Evolutionary conservation across 1,140 invertebrate genomes (phyloP), one percentile per base, ranked within the genome.

Genomic region (Gryon sp.): DNA sequence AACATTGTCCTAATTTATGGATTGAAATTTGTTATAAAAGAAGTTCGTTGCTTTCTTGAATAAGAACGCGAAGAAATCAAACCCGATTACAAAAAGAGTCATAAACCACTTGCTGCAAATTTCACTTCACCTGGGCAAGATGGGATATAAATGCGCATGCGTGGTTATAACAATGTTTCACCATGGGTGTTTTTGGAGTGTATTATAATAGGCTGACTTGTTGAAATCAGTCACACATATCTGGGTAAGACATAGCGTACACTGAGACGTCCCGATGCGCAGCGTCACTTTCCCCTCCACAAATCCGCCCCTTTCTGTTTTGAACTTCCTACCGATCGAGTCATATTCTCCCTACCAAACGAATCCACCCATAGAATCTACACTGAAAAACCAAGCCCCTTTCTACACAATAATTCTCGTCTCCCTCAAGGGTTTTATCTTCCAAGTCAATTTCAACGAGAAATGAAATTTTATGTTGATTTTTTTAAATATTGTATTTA

Each of bases 181-280:
- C 74, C 76, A 63, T 32, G 55, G 76, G 73, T 80, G 78, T 79
- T 82, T 84, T 84, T 82, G 59, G 77, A 79, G 62, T 57, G 80
- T 81, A 84, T 84, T 84, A 83, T 81, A 84, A 85, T 86, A 77
- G 40, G 80, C 59, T 63, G 57, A 55, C 75, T 82, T 83, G 81
- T 63, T 83, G 65, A 85, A 84, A 84, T 76, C 75, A 76, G 78
- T 74, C 78, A 85, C 82, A 83, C 85, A 81, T 86, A 81, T 79
- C 80, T 80, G 69, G 78, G 82, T 84, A 80, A 81, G 77, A 85
- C 80, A 75, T 78, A 62, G 63, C 80, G 80, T 60, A 76, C 81
- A 86, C 84, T 87, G 84, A 86, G 73, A 70, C 65, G 43, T 76
- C 79, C 70, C 55, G 53, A 73, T 72, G 72, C 65, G 55, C 65